These are phyloP conservation scores for Tursiops truncatus DNA, from an alignment of 2,113 vertebrate species.

Conservation along the genomic window DNA sequence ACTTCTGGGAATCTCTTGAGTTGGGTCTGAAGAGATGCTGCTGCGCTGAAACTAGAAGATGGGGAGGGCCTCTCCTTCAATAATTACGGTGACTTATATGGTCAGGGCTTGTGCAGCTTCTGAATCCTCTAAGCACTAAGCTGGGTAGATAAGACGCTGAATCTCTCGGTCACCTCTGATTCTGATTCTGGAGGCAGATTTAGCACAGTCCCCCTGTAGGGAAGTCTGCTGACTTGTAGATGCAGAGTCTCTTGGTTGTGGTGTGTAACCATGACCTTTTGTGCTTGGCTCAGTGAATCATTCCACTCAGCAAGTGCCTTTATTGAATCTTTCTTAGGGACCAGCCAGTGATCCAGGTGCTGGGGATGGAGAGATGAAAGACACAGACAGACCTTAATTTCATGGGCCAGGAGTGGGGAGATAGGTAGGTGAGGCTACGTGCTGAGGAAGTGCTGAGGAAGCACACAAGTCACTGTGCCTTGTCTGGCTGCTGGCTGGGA, in stretches of 20 bases:
- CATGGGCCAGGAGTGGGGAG: not conserved
- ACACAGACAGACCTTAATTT: conserved; percentile 15
- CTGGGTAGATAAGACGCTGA: not conserved
- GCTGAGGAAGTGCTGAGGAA: not conserved
- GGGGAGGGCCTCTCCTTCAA: not conserved
- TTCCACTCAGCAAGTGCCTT: conserved; percentile 37
- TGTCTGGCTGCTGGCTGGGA: not conserved
- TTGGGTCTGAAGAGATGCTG: not conserved
- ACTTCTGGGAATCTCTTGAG: not conserved
- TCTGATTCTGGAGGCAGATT: not conserved
- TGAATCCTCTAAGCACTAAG: not conserved
- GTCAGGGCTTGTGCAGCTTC: not conserved
- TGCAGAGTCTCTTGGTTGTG: not conserved
- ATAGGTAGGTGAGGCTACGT: not conserved
- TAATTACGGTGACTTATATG: not conserved
- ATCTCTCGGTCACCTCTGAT: not conserved
- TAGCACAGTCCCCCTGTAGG: not conserved
- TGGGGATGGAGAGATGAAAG: not conserved
- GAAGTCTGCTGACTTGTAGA: not conserved
- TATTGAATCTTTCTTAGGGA: conserved; percentile 1
- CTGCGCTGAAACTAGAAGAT: not conserved
- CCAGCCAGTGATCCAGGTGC: not conserved
- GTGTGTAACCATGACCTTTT: conserved; percentile 19
- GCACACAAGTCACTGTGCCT: not conserved
- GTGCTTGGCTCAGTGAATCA: conserved; percentile 31